Conservation (phyloP, 2,797 vertebrate genomes). For the Esox lucius region DNA sequence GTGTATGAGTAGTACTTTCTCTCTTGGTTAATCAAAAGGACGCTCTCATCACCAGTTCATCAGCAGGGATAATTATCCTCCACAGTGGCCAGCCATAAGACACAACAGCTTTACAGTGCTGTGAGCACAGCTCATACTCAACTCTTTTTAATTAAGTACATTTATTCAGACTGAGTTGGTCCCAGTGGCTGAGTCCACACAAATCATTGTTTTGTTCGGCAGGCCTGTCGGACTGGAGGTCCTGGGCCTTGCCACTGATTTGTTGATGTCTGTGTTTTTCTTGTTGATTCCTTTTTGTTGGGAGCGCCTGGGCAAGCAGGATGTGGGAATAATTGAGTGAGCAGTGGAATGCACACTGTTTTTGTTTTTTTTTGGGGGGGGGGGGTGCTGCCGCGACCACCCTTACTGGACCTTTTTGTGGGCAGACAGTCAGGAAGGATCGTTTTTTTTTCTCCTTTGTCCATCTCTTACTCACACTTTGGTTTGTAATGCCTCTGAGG, state of each 20-base stretch:
- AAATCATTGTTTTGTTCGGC: slow-evolving; percentile 18
- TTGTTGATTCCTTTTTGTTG: slow-evolving; percentile 72
- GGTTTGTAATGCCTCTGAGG: slow-evolving; percentile 30
- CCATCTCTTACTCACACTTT: neutral
- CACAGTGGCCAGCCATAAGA: slow-evolving; percentile 17
- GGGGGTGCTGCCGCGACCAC: neutral
- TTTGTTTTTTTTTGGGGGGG: slow-evolving; percentile 57
- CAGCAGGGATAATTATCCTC: neutral
- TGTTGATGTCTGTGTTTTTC: slow-evolving; percentile 66
- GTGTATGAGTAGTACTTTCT: neutral
- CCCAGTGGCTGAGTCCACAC: slow-evolving; percentile 17
- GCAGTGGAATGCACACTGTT: slow-evolving; percentile 67
- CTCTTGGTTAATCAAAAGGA: neutral
- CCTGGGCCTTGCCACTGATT: slow-evolving; percentile 36
- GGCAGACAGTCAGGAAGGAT: neutral
- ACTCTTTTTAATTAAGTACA: neutral
- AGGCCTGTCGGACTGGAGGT: slow-evolving; percentile 6
- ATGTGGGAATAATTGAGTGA: slow-evolving; percentile 74
- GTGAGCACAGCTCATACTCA: slow-evolving; percentile 13
- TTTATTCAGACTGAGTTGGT: slow-evolving; percentile 3
- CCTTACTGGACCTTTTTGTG: neutral
- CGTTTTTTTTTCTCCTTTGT: neutral
- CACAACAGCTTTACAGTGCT: slow-evolving; percentile 10
- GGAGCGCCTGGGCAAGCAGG: slow-evolving; percentile 61
- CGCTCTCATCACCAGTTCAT: slow-evolving; percentile 12